These are phyloP conservation scores for Spinus pinus DNA, from an alignment of 2,797 vertebrate genomes.

Conservation along the genomic window DNA sequence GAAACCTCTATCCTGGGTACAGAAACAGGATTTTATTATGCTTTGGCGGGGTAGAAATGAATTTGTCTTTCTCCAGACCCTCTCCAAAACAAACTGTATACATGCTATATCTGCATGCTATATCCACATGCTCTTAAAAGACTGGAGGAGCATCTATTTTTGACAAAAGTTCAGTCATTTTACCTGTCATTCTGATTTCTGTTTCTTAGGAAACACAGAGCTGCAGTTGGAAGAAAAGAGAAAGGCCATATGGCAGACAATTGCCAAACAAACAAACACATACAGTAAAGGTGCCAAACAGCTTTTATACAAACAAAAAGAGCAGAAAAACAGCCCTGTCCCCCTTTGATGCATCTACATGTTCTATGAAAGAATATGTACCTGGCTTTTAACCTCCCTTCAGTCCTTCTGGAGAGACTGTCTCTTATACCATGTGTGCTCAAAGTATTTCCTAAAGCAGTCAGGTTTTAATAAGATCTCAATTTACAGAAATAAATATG, in stretches of 20 bases:
- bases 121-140: background rate
- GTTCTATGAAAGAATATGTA: background rate
- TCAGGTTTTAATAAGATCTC: background rate
- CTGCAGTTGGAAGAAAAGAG: background rate
- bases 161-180: background rate
- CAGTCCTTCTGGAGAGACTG: background rate
- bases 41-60: background rate
- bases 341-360: background rate
- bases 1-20: background rate
- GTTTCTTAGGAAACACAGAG: background rate
- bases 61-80: background rate
- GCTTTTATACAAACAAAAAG: constrained; percentile 14
- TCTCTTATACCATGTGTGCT: background rate
- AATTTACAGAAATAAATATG: background rate
- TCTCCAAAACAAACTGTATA: background rate
- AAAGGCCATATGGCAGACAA: constrained; percentile 31
- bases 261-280: constrained; percentile 37
- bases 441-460: background rate
- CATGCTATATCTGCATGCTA: background rate
- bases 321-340: background rate
- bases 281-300: constrained; percentile 8
- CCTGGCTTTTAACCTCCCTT: background rate
- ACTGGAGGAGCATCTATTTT: background rate
- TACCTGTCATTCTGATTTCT: constrained; percentile 22
- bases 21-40: background rate